Percentiles rank a stretch among this genome's conserved stretches.
Conservation (phyloP, 2,113 vertebrate species). For the Emydura subglobosa region DNA sequence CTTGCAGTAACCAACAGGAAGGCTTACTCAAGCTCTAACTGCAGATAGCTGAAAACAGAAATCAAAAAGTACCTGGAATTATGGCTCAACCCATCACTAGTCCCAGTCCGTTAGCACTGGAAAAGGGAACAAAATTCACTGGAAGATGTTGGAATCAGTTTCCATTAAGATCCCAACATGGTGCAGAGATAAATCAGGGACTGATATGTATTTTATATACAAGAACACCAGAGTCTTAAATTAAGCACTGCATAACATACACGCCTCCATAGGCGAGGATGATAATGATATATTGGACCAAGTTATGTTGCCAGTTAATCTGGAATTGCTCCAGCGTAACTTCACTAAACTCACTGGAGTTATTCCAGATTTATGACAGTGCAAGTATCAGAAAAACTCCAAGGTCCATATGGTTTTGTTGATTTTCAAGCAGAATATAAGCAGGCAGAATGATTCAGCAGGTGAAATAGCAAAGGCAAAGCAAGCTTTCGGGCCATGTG, state of each 20-base stretch:
- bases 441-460: neutral
- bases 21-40: neutral
- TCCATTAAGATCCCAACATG: neutral
- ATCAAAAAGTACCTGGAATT: neutral
- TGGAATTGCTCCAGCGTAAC: slow-evolving; percentile 54
- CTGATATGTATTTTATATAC: neutral
- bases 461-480: fast-evolving
- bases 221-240: neutral
- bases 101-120: neutral
- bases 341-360: slow-evolving; percentile 40
- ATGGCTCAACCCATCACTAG: neutral
- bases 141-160: neutral
- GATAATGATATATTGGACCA: slow-evolving; percentile 37
- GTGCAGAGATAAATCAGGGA: neutral
- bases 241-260: neutral
- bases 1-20: slow-evolving; percentile 35
- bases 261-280: neutral
- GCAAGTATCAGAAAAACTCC: neutral
- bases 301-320: slow-evolving; percentile 34
- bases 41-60: neutral
- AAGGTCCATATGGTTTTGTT: neutral
- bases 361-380: neutral
- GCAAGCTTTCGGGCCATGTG: neutral
- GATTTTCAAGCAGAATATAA: neutral
- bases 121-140: neutral